A percentile compares a stretch with the other conserved stretches of the same genome.
Evolutionary conservation across 2,888 invertebrate genomes (phyloP).

Genomic region (Torymus texanus): DNA sequence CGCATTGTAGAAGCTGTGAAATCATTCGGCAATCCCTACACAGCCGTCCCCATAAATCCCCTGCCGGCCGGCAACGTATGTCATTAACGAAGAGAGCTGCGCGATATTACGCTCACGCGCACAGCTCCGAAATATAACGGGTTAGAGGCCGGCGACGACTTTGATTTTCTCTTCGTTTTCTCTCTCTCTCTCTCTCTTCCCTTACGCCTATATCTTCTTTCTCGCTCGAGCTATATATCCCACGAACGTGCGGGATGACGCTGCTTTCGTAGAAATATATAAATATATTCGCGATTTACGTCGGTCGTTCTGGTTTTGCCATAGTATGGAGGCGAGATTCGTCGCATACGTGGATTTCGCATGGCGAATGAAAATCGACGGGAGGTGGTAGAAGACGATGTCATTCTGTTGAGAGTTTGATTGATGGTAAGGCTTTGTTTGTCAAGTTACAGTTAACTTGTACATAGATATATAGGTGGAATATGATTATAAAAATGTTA

Average conservation of each 20-base stretch:
- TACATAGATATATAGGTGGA: no score
- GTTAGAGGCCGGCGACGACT: constrained; percentile 50
- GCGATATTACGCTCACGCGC: constrained; percentile 60
- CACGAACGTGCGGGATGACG: constrained; percentile 55
- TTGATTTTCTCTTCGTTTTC: neutral
- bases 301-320: neutral
- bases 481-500: no score
- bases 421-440: no score
- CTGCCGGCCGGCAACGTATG: constrained; percentile 56
- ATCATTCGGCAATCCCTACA: constrained; percentile 6
- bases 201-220: constrained; percentile 8
- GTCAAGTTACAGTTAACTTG: no score
- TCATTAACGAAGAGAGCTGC: constrained; percentile 69
- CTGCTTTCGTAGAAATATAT: constrained; percentile 64
- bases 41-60: constrained; percentile 64
- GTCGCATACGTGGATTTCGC: neutral
- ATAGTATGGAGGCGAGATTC: neutral
- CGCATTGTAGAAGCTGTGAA: constrained; percentile 21
- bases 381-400: no score
- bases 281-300: constrained; percentile 60
- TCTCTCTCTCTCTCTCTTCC: neutral
- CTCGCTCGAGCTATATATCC: constrained; percentile 52
- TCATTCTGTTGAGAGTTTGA: no score
- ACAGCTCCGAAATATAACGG: constrained; percentile 61
- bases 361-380: no score